Evolutionary conservation across 2,888 invertebrate genomes (phyloP), one percentile per base, ranked within the genome.

Genomic region (Tanypteryx hageni): DNA sequence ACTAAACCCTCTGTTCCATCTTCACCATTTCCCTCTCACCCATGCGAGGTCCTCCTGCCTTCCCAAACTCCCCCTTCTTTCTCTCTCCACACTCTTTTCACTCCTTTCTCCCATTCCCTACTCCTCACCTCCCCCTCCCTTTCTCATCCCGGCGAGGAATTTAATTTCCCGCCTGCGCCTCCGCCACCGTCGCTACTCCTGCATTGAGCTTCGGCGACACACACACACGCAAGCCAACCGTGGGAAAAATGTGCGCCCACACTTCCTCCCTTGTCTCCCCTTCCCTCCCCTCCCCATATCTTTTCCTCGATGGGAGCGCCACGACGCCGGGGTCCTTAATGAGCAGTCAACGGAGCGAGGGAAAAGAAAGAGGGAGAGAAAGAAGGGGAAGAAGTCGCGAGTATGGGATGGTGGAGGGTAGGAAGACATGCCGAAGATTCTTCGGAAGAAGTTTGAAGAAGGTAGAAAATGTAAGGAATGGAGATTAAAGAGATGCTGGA

Each of bases 201-300:
- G 83, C 56, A 83, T n/a, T 68, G 68, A 68, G 64, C 31, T 86
- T 86, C 56, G 89, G 64, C 64, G 68, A 22, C 44, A 31, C 44
- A 68, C 64, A 44, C 89, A 13, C 18, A 16, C 56, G 27, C n/a
- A 11, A 18, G 13, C 27, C 10, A 57, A 64, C 61, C 89, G 89
- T 89, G 89, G 89, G 89, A 89, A 89, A 89, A 89, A 68, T 44
- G 64, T 68, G 44, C 59, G 89, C 86, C 86, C 59, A 86, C 85
- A 59, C 68, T 68, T 68, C 18, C 27, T 27, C 76, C 22, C 13
- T 76, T 76, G n/a, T 68, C 68, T 68, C 68, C 68, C 68, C 44
- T 44, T 76, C 76, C 27, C 3, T 76, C 22, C 13, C 22, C 16
- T 27, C 22, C 27, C 76, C 76, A 76, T 76, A 76, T 76, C 76